Percentiles rank a stretch among this genome's conserved stretches.
Evolutionary conservation across 2,888 invertebrate genomes (phyloP).

Genomic region (Volucella inanis): DNA sequence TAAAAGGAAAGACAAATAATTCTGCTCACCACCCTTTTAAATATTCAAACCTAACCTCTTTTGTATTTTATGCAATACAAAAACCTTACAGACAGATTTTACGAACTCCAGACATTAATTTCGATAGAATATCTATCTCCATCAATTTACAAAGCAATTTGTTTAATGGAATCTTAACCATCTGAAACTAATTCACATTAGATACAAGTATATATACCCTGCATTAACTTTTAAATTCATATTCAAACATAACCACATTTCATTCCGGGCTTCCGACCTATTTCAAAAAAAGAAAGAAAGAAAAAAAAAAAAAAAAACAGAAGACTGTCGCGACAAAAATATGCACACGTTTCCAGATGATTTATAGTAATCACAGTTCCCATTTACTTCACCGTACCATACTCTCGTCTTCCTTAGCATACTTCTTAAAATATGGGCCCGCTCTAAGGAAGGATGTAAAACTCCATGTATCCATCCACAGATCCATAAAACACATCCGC

Average conservation of each 20-base stretch:
- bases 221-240: slow-evolving; percentile 54
- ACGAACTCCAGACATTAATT: slow-evolving; percentile 3
- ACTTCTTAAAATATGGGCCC: slow-evolving; percentile 33
- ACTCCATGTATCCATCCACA: slow-evolving; percentile 29
- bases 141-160: slow-evolving; percentile 58
- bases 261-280: slow-evolving; percentile 5
- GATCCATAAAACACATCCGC: slow-evolving; percentile 4
- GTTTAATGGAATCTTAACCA: slow-evolving; percentile 58
- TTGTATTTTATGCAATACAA: too few relatives aligned
- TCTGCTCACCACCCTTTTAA: too few relatives aligned
- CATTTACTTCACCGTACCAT: slow-evolving; percentile 62
- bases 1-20: too few relatives aligned
- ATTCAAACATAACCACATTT: slow-evolving; percentile 52
- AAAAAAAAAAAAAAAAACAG: neutral
- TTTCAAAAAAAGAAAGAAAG: neutral
- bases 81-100: neutral
- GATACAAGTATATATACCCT: slow-evolving; percentile 1
- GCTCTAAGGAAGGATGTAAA: slow-evolving; percentile 24
- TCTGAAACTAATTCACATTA: slow-evolving; percentile 39
- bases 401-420: neutral
- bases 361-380: slow-evolving; percentile 71
- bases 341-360: slow-evolving; percentile 65
- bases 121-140: slow-evolving; percentile 13
- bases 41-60: too few relatives aligned
- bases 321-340: slow-evolving; percentile 54